Conservation (phyloP, 2,888 invertebrate genomes). For the Desoria tigrina region DNA sequence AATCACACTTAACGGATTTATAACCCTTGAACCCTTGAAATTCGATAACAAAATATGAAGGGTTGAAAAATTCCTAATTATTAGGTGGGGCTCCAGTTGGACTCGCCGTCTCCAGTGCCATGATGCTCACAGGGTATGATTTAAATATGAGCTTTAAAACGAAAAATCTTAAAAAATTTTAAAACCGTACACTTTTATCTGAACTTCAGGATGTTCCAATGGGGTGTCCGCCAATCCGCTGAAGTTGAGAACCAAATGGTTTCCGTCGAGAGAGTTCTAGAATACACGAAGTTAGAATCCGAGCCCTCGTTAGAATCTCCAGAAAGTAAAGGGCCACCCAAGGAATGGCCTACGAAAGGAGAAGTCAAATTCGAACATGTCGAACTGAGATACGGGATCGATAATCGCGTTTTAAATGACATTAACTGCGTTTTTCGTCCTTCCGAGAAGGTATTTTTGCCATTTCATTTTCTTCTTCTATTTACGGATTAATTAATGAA, state of each 20-base stretch:
- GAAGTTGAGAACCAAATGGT: constrained; percentile 61
- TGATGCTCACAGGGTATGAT: constrained; percentile 66
- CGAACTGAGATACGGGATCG: constrained; percentile 36
- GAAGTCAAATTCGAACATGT: constrained; percentile 39
- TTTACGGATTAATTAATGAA: neutral
- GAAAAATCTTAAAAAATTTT: neutral
- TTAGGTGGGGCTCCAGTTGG: constrained; percentile 61
- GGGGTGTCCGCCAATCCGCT: constrained; percentile 75
- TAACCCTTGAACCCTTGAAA: too few relatives aligned
- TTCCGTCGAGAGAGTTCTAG: constrained; percentile 60
- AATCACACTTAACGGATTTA: neutral
- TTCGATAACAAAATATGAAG: too few relatives aligned
- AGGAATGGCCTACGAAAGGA: constrained; percentile 43
- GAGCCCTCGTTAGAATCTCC: constrained; percentile 56
- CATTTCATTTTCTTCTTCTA: neutral
- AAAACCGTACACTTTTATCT: neutral
- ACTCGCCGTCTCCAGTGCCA: constrained; percentile 70
- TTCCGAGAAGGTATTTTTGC: constrained; percentile 58
- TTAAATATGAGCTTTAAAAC: neutral
- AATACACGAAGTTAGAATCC: constrained; percentile 59
- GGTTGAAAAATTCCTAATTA: neutral
- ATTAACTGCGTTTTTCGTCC: constrained; percentile 57
- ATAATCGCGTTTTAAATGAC: constrained; percentile 56
- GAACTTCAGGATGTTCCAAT: constrained; percentile 67
- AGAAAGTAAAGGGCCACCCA: constrained; percentile 38